phyloP scores from a whole-genome alignment of 1,140 invertebrate species.

The Paraescarpia echinospica region DNA sequence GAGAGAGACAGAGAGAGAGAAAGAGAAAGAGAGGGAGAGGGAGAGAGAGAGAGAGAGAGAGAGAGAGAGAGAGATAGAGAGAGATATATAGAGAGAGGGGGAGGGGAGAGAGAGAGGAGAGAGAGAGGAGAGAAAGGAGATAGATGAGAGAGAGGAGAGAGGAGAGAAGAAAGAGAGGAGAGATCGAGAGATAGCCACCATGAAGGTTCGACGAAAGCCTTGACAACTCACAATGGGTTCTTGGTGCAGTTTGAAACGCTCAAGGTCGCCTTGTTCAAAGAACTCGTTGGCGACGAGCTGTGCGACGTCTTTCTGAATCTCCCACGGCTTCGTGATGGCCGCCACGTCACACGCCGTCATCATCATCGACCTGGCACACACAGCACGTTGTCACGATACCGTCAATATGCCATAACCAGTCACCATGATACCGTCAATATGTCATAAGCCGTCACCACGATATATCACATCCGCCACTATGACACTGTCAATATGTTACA shows the following conservation, averaged over 20 bases:
- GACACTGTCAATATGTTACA: too few relatives aligned
- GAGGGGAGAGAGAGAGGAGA: conserved; percentile 12
- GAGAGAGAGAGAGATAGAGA: neutral
- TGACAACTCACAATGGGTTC: conserved; percentile 73
- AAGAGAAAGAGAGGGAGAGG: conserved; percentile 19
- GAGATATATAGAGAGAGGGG: too few relatives aligned
- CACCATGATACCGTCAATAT: too few relatives aligned
- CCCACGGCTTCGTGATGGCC: conserved; percentile 93
- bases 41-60: conserved; percentile 21
- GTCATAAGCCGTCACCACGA: too few relatives aligned
- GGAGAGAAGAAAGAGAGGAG: neutral
- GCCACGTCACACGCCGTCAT: conserved; percentile 96
- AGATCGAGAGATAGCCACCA: too few relatives aligned
- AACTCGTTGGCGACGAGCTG: conserved; percentile 92
- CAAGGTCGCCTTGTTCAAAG: conserved; percentile 91
- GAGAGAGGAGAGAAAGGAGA: too few relatives aligned
- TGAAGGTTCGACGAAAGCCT: too few relatives aligned
- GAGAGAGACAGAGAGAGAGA: conserved; percentile 24
- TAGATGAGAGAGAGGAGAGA: too few relatives aligned
- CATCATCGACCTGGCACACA: conserved; percentile 77
- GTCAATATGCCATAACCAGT: too few relatives aligned
- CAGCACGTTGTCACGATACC: neutral
- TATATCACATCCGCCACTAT: too few relatives aligned
- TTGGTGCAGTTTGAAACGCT: conserved; percentile 85
- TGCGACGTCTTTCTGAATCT: conserved; percentile 87